Base-by-base conservation (phyloP, 1,140 invertebrate genomes). In the Cecropterus lyciades region DNA sequence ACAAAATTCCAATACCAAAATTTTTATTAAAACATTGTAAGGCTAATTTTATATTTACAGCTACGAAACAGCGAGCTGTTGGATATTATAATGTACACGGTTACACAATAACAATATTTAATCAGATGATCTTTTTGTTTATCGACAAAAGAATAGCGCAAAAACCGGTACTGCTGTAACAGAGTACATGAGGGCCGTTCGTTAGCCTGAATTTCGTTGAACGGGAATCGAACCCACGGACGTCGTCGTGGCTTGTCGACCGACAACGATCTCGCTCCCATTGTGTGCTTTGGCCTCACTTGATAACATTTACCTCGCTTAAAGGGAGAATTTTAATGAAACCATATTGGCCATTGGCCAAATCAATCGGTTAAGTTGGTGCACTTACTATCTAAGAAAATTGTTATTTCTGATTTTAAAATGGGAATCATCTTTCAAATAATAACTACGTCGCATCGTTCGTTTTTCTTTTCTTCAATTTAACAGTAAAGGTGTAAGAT, bases 261-360 rank as follows among this genome's bases (percentile, higher is more conserved):
- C 67, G 83, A 84, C 82, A 85, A 85, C 69, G 79, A 87, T 87
- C 83, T 85, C 63, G 70, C 73, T 72, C 63, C 83, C 82, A 87
- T 87, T 87, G 83, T 87, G 75, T 84, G 74, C 75, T 74, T 74
- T 77, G 59, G 67, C 67, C 69, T 65, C n/a, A n/a, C 67, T 74
- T 75, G 83, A 84, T 83, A 83, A 84, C 73, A 78, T 75, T 80
- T 76, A 69, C 72, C 73, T 78, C 52, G 74, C 67, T 77, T 77
- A 77, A 72, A 70, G 65, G 30, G 68, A 73, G 75, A 82, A 75
- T 81, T 83, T 84, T 80, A 85, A 79, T 84, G 72, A 79, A 75
- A 74, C 63, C 45, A 64, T 65, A 64, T 66, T 71, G 69, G 30
- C 43, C 43, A 40, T 40, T 40, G 37, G 37, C 37, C 37, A 40